Conservation (phyloP, 2,888 invertebrate genomes). For the Ptilodon capucinus region DNA sequence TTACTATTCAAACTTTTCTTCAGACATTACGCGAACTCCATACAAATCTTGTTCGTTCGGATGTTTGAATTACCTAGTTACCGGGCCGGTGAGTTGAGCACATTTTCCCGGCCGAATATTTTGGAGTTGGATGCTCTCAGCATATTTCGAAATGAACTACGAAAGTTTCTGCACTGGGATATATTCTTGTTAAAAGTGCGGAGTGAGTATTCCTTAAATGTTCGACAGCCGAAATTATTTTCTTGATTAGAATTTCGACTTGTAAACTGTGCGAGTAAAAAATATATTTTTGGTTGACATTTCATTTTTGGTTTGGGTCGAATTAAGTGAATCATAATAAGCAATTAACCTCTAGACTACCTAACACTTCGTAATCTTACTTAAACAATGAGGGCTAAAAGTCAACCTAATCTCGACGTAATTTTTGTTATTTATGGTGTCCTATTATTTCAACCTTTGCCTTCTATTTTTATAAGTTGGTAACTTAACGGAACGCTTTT, state of each 20-base stretch:
- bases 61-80: not conserved
- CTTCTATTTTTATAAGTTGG: not conserved
- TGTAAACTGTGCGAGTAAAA: not conserved
- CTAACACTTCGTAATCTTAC: not conserved
- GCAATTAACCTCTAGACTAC: no score
- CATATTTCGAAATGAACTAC: not conserved
- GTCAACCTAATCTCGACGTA: no score
- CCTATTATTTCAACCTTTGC: not conserved
- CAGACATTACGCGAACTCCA: not conserved
- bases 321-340: no score
- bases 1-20: not conserved
- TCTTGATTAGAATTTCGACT: not conserved
- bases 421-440: no score
- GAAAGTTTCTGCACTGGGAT: not conserved
- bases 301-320: no score
- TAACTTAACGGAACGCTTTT: slow-evolving; percentile 1
- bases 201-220: not conserved
- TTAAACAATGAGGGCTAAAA: not conserved
- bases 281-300: not conserved
- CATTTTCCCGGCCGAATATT: not conserved
- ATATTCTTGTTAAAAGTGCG: not conserved
- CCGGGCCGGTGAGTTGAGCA: not conserved
- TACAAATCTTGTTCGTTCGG: not conserved
- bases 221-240: not conserved
- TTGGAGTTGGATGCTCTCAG: not conserved